A percentile compares a stretch with the other conserved stretches of the same genome.
phyloP scores from a whole-genome alignment of 2,113 vertebrate genomes.

The Apistogramma diplotaenia region DNA sequence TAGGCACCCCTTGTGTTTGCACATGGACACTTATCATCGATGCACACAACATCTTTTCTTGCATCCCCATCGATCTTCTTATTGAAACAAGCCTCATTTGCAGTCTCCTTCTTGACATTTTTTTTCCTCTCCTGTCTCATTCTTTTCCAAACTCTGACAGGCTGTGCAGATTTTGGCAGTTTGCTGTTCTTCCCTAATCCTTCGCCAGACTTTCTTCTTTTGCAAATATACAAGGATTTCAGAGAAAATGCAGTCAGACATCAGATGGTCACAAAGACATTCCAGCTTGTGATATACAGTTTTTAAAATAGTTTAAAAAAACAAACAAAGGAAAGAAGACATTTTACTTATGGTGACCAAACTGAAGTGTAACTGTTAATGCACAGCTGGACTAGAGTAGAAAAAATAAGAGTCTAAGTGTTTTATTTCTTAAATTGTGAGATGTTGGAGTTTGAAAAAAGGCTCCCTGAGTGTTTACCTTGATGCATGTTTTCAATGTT shows the following conservation, averaged over 20 bases:
- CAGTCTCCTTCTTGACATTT: conserved; percentile 79
- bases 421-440: background rate
- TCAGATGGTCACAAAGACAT: conserved; percentile 64
- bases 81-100: conserved; percentile 83
- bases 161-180: conserved; percentile 75
- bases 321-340: background rate
- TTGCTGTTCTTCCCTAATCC: conserved; percentile 75
- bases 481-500: background rate
- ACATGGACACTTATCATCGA: conserved; percentile 72
- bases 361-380: background rate
- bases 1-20: conserved; percentile 59
- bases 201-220: conserved; percentile 70
- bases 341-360: background rate
- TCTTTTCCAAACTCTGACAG: conserved; percentile 73
- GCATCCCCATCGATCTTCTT: conserved; percentile 76
- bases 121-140: conserved; percentile 64
- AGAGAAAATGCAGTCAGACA: conserved; percentile 55
- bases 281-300: conserved; percentile 55
- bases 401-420: background rate
- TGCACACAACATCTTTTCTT: conserved; percentile 76
- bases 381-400: background rate
- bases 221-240: conserved; percentile 70
- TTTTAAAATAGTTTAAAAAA: conserved; percentile 16
- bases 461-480: rapidly evolving
- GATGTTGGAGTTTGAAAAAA: background rate